Percentiles rank a stretch among this genome's conserved stretches.
These are phyloP conservation scores for Lasioglossum albipes DNA, from an alignment of 1,140 invertebrate species.

Conservation along the genomic window DNA sequence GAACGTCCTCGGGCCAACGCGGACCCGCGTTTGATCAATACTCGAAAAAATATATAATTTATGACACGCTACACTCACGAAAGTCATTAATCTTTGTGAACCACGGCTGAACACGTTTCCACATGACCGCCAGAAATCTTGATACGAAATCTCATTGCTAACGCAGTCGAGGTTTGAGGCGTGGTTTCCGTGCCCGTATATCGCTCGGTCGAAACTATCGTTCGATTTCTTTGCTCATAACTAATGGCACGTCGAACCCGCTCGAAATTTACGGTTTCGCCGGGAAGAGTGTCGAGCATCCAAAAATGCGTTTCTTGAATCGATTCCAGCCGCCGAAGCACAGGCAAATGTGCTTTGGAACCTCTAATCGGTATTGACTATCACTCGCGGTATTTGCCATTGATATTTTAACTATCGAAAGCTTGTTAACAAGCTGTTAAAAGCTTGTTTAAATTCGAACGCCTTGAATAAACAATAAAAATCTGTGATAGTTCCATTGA, in stretches of 20 bases:
- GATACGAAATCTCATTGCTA: conserved; percentile 50
- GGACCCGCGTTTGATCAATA: not conserved
- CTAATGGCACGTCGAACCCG: not conserved
- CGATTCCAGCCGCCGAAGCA: not conserved
- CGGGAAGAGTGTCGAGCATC: not conserved
- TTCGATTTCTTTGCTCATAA: conserved; percentile 19
- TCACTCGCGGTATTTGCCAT: not conserved
- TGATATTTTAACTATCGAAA: not conserved
- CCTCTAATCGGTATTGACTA: not conserved
- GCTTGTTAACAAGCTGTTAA: too few species aligned
- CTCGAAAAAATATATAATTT: conserved; percentile 49
- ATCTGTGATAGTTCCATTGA: too few species aligned
- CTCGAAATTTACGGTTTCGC: not conserved
- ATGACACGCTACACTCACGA: conserved; percentile 48
- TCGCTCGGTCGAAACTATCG: not conserved
- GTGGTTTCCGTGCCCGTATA: not conserved
- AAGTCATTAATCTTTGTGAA: conserved; percentile 58
- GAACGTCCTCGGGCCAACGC: conserved; percentile 12
- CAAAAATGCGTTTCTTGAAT: not conserved
- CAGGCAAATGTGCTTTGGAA: not conserved
- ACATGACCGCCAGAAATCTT: conserved; percentile 46
- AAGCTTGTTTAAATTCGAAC: not conserved
- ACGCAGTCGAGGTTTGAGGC: conserved; percentile 23
- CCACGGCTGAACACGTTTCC: conserved; percentile 46
- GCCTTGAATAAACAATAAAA: too few species aligned